phyloP scores from a whole-genome alignment of 2,113 vertebrate species.

The Muscicapa adusta region DNA sequence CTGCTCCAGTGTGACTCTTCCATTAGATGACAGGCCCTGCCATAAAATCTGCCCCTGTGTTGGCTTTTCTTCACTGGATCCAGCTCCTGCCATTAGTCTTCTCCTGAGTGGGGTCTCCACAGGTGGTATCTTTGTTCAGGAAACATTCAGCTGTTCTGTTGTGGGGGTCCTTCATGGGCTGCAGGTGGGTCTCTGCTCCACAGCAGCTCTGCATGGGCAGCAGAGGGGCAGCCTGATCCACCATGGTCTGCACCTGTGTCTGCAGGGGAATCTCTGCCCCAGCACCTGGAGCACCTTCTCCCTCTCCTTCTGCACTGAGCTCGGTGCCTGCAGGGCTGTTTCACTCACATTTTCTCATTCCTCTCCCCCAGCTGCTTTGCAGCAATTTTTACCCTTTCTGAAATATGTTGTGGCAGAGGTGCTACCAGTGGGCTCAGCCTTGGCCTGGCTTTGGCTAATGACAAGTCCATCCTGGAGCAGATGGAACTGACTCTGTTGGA shows the following conservation, averaged over 20 bases:
- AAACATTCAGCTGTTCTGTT: background rate
- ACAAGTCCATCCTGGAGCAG: accelerated
- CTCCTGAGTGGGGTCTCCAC: accelerated
- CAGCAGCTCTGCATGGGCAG: too few species aligned
- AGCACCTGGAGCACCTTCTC: accelerated
- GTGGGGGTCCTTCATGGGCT: accelerated
- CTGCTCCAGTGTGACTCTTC: accelerated
- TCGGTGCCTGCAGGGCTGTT: background rate
- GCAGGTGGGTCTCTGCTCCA: background rate
- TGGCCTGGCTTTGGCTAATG: background rate
- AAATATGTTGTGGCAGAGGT: background rate
- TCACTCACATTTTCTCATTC: background rate
- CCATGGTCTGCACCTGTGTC: background rate
- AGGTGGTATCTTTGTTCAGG: background rate
- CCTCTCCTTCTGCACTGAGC: background rate
- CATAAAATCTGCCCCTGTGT: background rate
- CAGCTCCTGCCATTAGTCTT: background rate
- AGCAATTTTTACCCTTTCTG: background rate
- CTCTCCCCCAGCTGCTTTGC: background rate
- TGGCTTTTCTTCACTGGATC: accelerated
- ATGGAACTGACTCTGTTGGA: background rate
- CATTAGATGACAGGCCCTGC: background rate
- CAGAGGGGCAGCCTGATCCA: background rate
- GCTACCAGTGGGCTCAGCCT: accelerated
- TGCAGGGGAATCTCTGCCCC: background rate